Evolutionary conservation across 1,140 invertebrate genomes (phyloP).

Genomic region (Caerostris extrusa): DNA sequence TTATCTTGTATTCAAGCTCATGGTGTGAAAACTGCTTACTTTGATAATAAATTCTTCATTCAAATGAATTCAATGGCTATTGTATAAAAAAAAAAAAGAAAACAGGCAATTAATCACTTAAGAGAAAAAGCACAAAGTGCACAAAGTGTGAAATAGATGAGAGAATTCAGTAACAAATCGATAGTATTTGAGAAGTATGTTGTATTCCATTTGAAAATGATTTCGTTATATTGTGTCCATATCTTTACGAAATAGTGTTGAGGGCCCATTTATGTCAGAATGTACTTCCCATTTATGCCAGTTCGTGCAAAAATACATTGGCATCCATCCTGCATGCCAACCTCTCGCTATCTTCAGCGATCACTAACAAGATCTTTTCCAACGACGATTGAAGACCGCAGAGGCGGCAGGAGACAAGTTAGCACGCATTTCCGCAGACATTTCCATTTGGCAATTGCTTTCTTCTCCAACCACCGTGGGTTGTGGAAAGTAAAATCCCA

Average conservation of each 20-base stretch:
- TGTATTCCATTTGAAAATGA: not conserved
- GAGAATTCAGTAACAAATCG: not conserved
- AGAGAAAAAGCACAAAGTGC: no score
- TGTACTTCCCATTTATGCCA: no score
- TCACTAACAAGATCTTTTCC: conserved; percentile 41
- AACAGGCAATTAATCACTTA: no score
- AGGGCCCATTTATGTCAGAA: not conserved
- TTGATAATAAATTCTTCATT: no score
- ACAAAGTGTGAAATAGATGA: not conserved
- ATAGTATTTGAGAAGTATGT: not conserved
- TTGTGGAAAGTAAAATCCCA: not conserved
- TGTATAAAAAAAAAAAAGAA: no score
- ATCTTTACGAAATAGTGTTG: not conserved
- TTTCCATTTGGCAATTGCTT: conserved; percentile 29
- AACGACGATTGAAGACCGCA: not conserved
- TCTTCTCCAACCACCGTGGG: not conserved
- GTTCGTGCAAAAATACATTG: not conserved
- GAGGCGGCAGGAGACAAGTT: not conserved
- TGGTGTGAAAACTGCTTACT: no score
- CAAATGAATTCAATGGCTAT: no score
- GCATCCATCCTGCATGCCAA: not conserved
- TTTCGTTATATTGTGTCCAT: not conserved
- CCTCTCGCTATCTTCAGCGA: not conserved
- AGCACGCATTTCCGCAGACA: conserved; percentile 50
- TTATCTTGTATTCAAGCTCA: no score